Conservation (phyloP, 2,888 invertebrate species). For the Caenorhabditis virilis region DNA sequence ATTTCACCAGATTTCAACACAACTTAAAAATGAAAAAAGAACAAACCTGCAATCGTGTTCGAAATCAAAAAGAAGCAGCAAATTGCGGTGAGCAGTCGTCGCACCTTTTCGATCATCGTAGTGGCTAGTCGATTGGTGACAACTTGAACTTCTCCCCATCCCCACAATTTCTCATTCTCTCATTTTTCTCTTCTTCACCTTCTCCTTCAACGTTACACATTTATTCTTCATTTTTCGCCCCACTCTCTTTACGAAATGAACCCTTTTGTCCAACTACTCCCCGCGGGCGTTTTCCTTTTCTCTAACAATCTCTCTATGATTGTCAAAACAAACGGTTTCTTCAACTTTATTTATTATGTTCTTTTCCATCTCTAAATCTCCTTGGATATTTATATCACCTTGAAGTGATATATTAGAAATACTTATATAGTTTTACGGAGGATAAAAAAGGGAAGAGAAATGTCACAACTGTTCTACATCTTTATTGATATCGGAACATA, state of each 20-base stretch:
- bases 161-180: not conserved
- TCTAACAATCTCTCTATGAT: too few species aligned
- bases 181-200: not conserved
- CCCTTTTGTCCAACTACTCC: not conserved
- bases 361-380: too few species aligned
- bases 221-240: not conserved
- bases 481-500: too few species aligned
- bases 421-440: too few species aligned
- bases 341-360: too few species aligned
- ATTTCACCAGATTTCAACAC: not conserved
- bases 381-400: too few species aligned
- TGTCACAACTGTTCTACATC: too few species aligned
- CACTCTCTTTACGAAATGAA: not conserved
- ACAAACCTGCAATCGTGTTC: too few species aligned
- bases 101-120: constrained; percentile 42
- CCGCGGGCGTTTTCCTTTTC: not conserved
- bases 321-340: too few species aligned
- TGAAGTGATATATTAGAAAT: too few species aligned
- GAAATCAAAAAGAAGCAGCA: not conserved
- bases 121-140: not conserved
- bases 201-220: not conserved
- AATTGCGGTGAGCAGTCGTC: constrained; percentile 13
- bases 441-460: too few species aligned
- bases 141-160: too few species aligned
- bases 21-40: constrained; percentile 9